Evolutionary conservation across 1,140 invertebrate species (phyloP).

Genomic region (Forficula auricularia): DNA sequence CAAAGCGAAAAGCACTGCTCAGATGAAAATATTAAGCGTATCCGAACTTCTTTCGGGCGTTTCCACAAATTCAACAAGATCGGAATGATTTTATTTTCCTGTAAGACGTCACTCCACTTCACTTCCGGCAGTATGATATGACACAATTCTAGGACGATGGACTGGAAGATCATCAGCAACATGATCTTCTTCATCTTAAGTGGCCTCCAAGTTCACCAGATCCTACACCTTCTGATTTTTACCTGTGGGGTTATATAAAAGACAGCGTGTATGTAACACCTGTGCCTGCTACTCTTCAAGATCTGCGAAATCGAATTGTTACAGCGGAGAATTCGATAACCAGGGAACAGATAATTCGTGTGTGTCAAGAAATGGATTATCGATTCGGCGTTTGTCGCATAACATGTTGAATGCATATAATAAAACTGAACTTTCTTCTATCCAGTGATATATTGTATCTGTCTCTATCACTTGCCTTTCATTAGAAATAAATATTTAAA

Average conservation of each 20-base stretch:
- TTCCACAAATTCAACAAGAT: too few relatives aligned
- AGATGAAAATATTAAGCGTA: too few relatives aligned
- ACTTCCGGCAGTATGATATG: background rate
- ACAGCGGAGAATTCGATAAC: slow-evolving; percentile 1
- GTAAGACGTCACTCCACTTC: background rate
- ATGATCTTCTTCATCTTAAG: background rate
- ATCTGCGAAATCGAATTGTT: slow-evolving; percentile 2
- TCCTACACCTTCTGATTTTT: slow-evolving; percentile 15
- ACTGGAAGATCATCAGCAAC: too few relatives aligned
- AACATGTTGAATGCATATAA: slow-evolving; percentile 3
- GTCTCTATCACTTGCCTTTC: background rate
- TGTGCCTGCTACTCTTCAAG: slow-evolving; percentile 1
- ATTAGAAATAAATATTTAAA: slow-evolving; percentile 3
- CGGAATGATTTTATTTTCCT: background rate
- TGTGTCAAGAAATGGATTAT: slow-evolving; percentile 2
- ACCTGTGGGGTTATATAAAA: slow-evolving; percentile 17
- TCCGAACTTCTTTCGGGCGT: too few relatives aligned
- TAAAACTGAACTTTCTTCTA: background rate
- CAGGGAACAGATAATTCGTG: slow-evolving; percentile 1
- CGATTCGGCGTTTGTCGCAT: background rate
- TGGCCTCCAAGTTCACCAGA: slow-evolving; percentile 16
- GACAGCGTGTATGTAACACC: slow-evolving; percentile 10
- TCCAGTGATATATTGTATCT: background rate
- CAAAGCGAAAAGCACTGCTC: too few relatives aligned
- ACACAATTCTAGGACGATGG: background rate